Conservation (phyloP, 2,888 invertebrate genomes). For the Rosalia funebris region DNA sequence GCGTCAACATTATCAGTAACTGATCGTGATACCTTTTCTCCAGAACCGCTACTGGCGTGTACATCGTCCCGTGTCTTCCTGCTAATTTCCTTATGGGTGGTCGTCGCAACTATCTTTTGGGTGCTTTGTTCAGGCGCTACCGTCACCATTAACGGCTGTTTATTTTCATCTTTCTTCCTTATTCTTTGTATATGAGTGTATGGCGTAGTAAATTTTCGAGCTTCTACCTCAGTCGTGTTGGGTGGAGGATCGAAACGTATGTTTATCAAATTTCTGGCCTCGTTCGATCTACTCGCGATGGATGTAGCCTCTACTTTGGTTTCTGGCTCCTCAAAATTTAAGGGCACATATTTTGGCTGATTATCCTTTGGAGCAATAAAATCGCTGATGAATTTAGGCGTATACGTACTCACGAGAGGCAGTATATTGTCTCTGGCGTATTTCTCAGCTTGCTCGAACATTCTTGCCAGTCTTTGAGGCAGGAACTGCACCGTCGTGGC, state of each 20-base stretch:
- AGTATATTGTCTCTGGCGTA: constrained; percentile 82
- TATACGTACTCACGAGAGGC: constrained; percentile 81
- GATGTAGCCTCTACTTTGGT: constrained; percentile 17
- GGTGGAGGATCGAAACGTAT: constrained; percentile 38
- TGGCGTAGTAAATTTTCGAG: constrained; percentile 48
- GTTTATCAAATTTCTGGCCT: constrained; percentile 36
- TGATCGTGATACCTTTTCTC: constrained; percentile 34
- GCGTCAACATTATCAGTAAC: constrained; percentile 36
- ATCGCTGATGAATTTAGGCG: constrained; percentile 72
- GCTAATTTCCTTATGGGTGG: constrained; percentile 27
- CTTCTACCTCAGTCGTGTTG: constrained; percentile 22
- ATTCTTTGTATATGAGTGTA: constrained; percentile 61
- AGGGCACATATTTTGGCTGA: constrained; percentile 58
- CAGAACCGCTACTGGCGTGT: constrained; percentile 40
- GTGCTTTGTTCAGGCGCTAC: constrained; percentile 26
- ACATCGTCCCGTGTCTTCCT: constrained; percentile 46
- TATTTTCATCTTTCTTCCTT: constrained; percentile 44
- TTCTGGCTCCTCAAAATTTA: constrained; percentile 54
- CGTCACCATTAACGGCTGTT: constrained; percentile 16
- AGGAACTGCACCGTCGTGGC: constrained; percentile 79
- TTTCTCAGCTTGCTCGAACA: constrained; percentile 83
- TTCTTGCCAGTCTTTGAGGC: constrained; percentile 79
- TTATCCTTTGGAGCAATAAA: constrained; percentile 56
- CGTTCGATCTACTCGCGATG: constrained; percentile 3
- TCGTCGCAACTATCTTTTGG: constrained; percentile 7